Evolutionary conservation across 2,797 vertebrate species (phyloP).

Genomic region (Capromys pilorides): DNA sequence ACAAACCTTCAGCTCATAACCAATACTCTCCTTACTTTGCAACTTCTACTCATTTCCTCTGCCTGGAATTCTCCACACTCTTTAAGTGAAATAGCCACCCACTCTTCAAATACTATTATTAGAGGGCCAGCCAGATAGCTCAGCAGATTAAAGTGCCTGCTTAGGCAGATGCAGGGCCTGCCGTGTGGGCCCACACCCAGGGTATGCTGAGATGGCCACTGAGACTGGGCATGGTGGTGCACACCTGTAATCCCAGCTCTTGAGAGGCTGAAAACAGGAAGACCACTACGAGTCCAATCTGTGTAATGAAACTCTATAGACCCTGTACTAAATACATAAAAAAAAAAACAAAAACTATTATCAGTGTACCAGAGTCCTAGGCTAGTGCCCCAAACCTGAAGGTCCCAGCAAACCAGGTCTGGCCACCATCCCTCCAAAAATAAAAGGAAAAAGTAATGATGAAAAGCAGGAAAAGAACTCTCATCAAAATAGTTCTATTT

Average conservation of each 20-base stretch:
- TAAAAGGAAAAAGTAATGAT: not conserved
- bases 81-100: not conserved
- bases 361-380: not conserved
- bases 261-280: no score
- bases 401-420: not conserved
- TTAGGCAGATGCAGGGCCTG: no score
- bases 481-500: not conserved
- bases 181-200: no score
- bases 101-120: not conserved
- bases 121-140: not conserved
- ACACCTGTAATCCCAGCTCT: no score
- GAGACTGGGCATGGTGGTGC: no score
- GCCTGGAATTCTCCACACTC: not conserved
- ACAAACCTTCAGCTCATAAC: not conserved
- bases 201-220: no score
- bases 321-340: no score
- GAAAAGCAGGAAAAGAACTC: not conserved
- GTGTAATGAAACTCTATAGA: no score
- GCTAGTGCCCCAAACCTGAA: not conserved
- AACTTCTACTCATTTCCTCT: not conserved
- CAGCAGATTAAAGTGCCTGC: no score
- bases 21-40: no score
- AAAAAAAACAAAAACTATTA: no score
- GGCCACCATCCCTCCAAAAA: not conserved
- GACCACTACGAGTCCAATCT: no score